A percentile compares a stretch with the other conserved stretches of the same genome.
Conservation (phyloP, 2,113 vertebrate species). For the Chinchilla lanigera region DNA sequence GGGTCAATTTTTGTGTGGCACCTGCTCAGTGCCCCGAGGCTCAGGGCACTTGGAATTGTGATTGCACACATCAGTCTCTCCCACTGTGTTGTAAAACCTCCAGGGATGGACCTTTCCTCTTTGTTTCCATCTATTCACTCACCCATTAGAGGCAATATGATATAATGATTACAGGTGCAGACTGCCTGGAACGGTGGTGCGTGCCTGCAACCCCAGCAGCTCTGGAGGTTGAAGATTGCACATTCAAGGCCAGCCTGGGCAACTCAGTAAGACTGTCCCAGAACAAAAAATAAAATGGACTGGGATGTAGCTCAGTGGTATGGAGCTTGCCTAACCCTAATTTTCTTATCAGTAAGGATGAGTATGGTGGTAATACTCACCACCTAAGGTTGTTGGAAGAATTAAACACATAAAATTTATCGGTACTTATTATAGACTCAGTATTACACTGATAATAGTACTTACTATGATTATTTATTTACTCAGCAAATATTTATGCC, state of each 20-base stretch:
- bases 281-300: not conserved
- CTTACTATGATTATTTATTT: slow-evolving; percentile 2
- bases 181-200: not conserved
- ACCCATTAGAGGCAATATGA: not conserved
- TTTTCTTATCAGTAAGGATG: not conserved
- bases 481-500: not conserved
- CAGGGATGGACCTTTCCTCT: not conserved
- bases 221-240: not conserved
- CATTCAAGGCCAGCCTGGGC: not conserved
- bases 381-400: not conserved
- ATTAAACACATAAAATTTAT: not conserved
- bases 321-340: not conserved
- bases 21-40: not conserved
- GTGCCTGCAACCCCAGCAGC: not conserved
- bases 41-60: not conserved
- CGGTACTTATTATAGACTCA: not conserved
- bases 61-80: not conserved
- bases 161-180: not conserved
- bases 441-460: not conserved
- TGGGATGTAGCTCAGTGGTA: not conserved
- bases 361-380: not conserved
- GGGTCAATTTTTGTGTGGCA: not conserved
- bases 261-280: not conserved
- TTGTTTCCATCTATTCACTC: not conserved
- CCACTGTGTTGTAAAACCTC: not conserved